Evolutionary conservation across 2,797 vertebrate species (phyloP).

Genomic region (Pterois miles): DNA sequence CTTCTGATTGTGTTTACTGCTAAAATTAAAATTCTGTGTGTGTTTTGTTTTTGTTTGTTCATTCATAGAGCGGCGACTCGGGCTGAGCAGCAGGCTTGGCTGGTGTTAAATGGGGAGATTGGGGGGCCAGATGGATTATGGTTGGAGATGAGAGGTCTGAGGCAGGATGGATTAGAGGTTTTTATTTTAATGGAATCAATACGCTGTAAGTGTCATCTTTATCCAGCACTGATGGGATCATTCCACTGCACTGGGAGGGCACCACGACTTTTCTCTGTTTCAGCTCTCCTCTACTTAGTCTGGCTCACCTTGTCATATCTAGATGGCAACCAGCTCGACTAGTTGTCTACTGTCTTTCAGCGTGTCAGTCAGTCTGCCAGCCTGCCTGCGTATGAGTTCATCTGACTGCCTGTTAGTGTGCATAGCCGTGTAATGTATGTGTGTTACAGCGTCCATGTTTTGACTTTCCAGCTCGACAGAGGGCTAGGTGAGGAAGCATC

Average conservation of each 20-base stretch:
- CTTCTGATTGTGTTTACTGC: conserved; percentile 39
- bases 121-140: conserved; percentile 79
- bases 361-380: conserved; percentile 45
- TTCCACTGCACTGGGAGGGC: conserved; percentile 75
- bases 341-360: conserved; percentile 45
- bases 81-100: conserved; percentile 62
- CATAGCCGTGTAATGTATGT: conserved; percentile 48
- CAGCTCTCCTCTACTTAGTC: conserved; percentile 50
- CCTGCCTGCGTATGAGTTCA: conserved; percentile 34
- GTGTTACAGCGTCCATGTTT: conserved; percentile 52
- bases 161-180: conserved; percentile 78
- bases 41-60: conserved; percentile 70
- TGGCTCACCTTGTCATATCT: conserved; percentile 64
- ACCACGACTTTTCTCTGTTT: conserved; percentile 71
- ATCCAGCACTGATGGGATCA: conserved; percentile 81
- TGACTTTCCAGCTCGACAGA: conserved; percentile 47
- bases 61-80: conserved; percentile 42
- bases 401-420: conserved; percentile 47
- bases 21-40: conserved; percentile 64
- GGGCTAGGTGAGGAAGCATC: conserved; percentile 64
- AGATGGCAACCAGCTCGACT: conserved; percentile 43
- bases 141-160: conserved; percentile 78
- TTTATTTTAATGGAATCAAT: conserved; percentile 82
- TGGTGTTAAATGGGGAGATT: conserved; percentile 70
- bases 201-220: conserved; percentile 78